These are phyloP conservation scores for Anabas testudineus DNA, from an alignment of 2,797 vertebrate genomes.

Conservation along the genomic window DNA sequence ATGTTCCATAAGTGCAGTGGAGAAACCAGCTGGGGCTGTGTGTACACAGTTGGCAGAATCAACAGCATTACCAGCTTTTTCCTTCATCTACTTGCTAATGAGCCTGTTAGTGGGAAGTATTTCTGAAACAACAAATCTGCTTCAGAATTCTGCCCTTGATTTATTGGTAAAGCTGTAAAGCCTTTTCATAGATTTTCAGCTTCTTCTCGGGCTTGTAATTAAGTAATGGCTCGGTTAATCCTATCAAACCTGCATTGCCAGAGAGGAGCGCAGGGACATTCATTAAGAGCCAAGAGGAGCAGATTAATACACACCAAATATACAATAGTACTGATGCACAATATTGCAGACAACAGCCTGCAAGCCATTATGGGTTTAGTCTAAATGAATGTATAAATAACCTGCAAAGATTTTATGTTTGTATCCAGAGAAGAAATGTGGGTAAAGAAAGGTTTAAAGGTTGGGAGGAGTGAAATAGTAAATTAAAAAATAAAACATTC, in stretches of 20 bases:
- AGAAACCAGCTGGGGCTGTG: constrained; percentile 26
- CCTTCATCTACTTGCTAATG: constrained; percentile 55
- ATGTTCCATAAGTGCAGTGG: constrained; percentile 13
- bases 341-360: background rate
- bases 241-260: constrained; percentile 53
- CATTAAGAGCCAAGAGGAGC: constrained; percentile 48
- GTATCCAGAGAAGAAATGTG: background rate
- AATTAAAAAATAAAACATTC: background rate
- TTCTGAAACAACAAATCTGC: constrained; percentile 54
- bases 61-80: constrained; percentile 22
- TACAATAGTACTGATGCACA: constrained; percentile 21
- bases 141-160: constrained; percentile 56
- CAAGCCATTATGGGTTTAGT: constrained; percentile 9
- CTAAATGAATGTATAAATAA: constrained; percentile 1
- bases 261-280: constrained; percentile 39
- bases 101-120: constrained; percentile 54
- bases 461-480: background rate
- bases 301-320: constrained; percentile 52
- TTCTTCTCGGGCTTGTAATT: constrained; percentile 73
- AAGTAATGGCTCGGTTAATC: constrained; percentile 82
- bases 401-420: background rate
- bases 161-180: constrained; percentile 66
- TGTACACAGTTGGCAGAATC: constrained; percentile 31
- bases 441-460: background rate
- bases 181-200: constrained; percentile 69